Base-by-base conservation (phyloP, 1,140 invertebrate species). In the Adoxophyes honmai region DNA sequence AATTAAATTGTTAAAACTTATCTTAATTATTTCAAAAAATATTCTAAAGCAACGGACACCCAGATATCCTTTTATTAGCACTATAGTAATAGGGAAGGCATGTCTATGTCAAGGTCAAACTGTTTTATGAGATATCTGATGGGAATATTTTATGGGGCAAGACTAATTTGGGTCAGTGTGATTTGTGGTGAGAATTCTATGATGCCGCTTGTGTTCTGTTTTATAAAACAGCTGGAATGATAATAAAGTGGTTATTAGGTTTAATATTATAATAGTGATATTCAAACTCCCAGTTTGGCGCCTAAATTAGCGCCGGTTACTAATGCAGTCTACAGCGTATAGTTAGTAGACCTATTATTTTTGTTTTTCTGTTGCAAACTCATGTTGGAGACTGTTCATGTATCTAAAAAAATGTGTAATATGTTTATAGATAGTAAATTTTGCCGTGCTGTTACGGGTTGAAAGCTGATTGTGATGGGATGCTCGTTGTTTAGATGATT, bases 91-190 rank as follows among this genome's bases (percentile, higher is more conserved):
- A 18, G 42, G n/a, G 42, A 18, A 48, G 28, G 21, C 42, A 18
- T 48, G 42, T 11, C 5, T n/a, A 21, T 28, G 21, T 48, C 42
- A 48, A 28, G 42, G 42, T 7, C 42, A 18, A 7, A 28, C 10
- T 48, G 42, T 18, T 48, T 48, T 48, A 28, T 48, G 11, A 48
- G 42, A 48, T 48, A 16, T 48, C 42, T 48, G 42, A 48, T 48
- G 42, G 42, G 39, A 44, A 44, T 44, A 44, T 44, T 44, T 21
- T 44, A 44, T 21, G 39, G 1, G 39, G 39, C 11, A 44, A 44
- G 16, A 44, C 21, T 48, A 48, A 28, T 28, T 28, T 28, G 21
- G 42, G 16, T 18, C 21, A 11, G 42, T 44, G 39, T 42, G 37
- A 39, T 44, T 16, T 8, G 39, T n/a, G 16, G 2, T n/a, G 16